Evolutionary conservation across 2,113 vertebrate species (phyloP).

Genomic region (Pogonocichla stellata): DNA sequence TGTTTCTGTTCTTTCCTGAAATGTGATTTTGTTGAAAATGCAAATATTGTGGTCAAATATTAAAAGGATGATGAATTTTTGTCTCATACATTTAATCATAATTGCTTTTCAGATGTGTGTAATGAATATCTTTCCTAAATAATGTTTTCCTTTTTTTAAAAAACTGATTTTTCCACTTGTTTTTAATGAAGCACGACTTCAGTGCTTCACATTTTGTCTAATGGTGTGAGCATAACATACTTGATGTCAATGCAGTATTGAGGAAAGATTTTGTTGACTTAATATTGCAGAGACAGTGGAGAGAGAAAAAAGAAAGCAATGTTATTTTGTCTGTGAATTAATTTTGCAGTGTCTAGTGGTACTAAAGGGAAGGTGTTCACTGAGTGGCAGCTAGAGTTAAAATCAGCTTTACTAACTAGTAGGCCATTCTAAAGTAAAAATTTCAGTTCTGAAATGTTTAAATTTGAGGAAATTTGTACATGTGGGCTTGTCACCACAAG

Average conservation of each 20-base stretch:
- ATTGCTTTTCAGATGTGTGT: not conserved
- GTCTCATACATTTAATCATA: not conserved
- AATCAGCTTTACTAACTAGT: not conserved
- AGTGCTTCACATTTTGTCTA: not conserved
- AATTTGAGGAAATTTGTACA: not conserved
- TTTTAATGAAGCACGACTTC: constrained; percentile 32
- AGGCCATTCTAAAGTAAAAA: not conserved
- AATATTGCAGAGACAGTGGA: not conserved
- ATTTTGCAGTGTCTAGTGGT: not conserved
- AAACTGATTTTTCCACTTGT: constrained; percentile 13
- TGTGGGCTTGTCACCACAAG: not conserved
- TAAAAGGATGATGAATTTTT: not conserved
- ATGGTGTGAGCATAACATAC: constrained; percentile 1
- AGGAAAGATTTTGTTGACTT: constrained; percentile 31
- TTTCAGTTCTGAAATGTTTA: not conserved
- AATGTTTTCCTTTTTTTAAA: not conserved
- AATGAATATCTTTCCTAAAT: not conserved
- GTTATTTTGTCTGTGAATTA: not conserved
- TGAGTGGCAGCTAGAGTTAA: not conserved
- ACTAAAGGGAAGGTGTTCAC: not conserved
- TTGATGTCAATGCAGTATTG: not conserved
- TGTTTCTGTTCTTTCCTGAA: not conserved
- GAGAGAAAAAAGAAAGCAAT: not conserved
- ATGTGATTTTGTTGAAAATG: not conserved
- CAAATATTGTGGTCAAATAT: not conserved